Percentiles rank a stretch among this genome's conserved stretches.
Conservation (phyloP, 92 coral and sea anemone species). For the Phenganax stokvisi region DNA sequence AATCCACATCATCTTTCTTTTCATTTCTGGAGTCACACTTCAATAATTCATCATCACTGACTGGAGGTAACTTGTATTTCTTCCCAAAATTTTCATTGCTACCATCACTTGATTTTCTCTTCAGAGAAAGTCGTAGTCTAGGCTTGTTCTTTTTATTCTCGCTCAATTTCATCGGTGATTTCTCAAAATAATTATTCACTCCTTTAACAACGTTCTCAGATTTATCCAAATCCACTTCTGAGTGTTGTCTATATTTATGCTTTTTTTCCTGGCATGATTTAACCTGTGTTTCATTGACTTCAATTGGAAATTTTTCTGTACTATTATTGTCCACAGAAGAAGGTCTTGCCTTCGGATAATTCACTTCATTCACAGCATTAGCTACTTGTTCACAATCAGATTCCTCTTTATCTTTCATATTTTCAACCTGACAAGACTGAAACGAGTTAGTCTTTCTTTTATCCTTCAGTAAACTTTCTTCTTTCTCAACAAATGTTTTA, state of each 20-base stretch:
- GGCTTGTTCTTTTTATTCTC: neutral
- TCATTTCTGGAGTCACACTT: too few species aligned
- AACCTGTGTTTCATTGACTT: neutral
- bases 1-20: too few species aligned
- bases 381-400: too few species aligned
- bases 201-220: neutral
- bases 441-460: too few species aligned
- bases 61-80: neutral
- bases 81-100: neutral
- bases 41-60: neutral
- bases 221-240: neutral
- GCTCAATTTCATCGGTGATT: neutral
- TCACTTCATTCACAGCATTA: too few species aligned
- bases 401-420: too few species aligned
- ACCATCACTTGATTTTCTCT: constrained; percentile 6
- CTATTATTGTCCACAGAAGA: too few species aligned
- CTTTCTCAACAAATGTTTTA: neutral
- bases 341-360: too few species aligned
- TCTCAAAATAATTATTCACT: neutral
- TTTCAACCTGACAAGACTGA: too few species aligned
- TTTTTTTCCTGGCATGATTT: neutral
- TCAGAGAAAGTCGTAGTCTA: neutral
- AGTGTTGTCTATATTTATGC: too few species aligned
- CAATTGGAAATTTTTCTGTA: neutral
- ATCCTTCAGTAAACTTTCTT: too few species aligned